Evolutionary conservation across 1,140 invertebrate genomes (phyloP).

Genomic region (Streblospio benedicti): DNA sequence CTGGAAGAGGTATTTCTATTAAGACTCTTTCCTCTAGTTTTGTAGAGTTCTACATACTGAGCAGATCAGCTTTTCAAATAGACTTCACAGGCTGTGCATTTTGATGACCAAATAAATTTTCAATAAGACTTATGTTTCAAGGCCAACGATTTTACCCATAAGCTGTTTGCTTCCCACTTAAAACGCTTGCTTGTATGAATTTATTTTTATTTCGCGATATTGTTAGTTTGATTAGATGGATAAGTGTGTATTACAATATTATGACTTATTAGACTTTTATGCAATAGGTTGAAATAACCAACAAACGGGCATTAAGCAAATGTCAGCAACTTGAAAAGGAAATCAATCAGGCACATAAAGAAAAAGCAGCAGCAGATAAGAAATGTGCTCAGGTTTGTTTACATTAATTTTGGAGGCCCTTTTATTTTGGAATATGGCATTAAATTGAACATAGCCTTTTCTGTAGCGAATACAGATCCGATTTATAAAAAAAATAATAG

Average conservation of each 20-base stretch:
- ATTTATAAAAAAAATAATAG: too few relatives aligned
- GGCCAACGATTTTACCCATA: not conserved
- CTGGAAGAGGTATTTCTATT: not conserved
- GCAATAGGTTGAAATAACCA: conserved; percentile 33
- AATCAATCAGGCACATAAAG: conserved; percentile 47
- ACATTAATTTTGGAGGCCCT: not conserved
- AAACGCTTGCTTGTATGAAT: not conserved
- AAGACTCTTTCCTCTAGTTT: not conserved
- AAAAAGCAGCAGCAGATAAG: conserved; percentile 61
- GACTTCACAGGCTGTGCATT: too few relatives aligned
- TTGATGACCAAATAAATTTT: too few relatives aligned
- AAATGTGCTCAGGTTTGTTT: conserved; percentile 46
- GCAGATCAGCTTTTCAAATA: too few relatives aligned
- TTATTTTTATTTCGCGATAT: not conserved
- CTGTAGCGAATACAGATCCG: too few relatives aligned
- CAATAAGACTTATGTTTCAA: too few relatives aligned
- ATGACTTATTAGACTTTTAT: conserved; percentile 9
- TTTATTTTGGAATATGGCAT: not conserved
- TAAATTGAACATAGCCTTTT: too few relatives aligned
- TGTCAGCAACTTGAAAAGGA: conserved; percentile 40
- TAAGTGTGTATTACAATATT: not conserved
- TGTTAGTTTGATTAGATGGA: conserved; percentile 1
- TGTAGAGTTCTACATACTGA: not conserved
- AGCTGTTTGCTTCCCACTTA: not conserved
- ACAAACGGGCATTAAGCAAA: conserved; percentile 41